Percentiles rank a stretch among this genome's conserved stretches.
Conservation (phyloP, 2,888 invertebrate genomes). For the Ernsta delagoae region DNA sequence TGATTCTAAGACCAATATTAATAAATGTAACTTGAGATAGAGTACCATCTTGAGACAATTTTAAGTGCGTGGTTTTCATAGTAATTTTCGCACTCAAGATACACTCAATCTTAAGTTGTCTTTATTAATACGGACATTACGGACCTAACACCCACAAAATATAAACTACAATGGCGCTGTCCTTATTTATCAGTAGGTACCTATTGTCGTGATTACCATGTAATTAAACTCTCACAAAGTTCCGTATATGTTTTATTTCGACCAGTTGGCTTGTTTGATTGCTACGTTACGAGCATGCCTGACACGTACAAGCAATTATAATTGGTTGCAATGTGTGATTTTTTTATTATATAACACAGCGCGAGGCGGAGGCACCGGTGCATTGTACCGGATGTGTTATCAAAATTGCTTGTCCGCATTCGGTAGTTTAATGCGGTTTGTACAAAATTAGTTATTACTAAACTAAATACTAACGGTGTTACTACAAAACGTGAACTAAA, state of each 20-base stretch:
- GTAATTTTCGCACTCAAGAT: no score
- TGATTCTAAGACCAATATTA: no score
- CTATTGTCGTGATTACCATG: not conserved
- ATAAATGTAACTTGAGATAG: no score
- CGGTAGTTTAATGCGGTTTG: not conserved
- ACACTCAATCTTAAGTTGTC: no score
- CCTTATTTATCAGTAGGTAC: no score
- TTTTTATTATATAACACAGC: conserved; percentile 13
- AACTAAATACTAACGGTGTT: not conserved
- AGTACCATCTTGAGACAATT: no score
- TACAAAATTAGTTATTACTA: not conserved
- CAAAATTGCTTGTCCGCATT: conserved; percentile 24
- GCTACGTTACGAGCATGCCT: not conserved
- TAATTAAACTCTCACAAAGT: conserved; percentile 1
- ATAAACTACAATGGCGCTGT: no score
- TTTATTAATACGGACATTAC: no score
- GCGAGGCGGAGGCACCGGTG: conserved; percentile 3
- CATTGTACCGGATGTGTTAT: conserved; percentile 29
- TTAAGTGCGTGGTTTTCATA: no score
- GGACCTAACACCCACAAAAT: no score
- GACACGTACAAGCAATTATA: conserved; percentile 18
- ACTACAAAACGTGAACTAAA: no score
- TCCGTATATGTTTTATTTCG: not conserved
- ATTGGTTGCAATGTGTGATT: conserved; percentile 22
- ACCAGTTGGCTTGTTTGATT: conserved; percentile 13